Conservation (phyloP, 1,140 invertebrate genomes). For the Drosophila ogumai region DNA sequence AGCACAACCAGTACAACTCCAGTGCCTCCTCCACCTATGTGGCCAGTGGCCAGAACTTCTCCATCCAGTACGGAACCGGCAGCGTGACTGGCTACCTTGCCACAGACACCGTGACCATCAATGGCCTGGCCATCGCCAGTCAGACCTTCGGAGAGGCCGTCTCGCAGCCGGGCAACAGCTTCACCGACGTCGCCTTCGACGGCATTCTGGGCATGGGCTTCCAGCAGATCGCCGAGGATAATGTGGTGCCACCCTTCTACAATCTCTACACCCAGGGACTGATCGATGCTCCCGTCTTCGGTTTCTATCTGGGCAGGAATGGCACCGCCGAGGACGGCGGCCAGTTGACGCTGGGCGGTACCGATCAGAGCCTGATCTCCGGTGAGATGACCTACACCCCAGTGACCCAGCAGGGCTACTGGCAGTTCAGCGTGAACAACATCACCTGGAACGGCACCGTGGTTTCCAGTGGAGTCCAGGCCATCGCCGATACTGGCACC, state of each 20-base stretch:
- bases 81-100: slow-evolving; percentile 64
- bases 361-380: slow-evolving; percentile 57
- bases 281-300: slow-evolving; percentile 93
- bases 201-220: slow-evolving; percentile 97
- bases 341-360: slow-evolving; percentile 70
- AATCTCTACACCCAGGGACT: slow-evolving; percentile 95
- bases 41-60: slow-evolving; percentile 56
- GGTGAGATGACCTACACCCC: slow-evolving; percentile 76
- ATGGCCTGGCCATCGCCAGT: slow-evolving; percentile 88
- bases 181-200: slow-evolving; percentile 98
- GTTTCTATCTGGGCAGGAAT: slow-evolving; percentile 94
- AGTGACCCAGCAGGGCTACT: slow-evolving; percentile 74
- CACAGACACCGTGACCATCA: slow-evolving; percentile 84
- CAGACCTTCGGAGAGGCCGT: slow-evolving; percentile 99
- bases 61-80: slow-evolving; percentile 74
- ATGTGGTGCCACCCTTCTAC: slow-evolving; percentile 96
- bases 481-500: slow-evolving; percentile 92
- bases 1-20: slow-evolving; percentile 70
- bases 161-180: slow-evolving; percentile 94
- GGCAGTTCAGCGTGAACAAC: slow-evolving; percentile 75
- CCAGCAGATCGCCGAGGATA: slow-evolving; percentile 93
- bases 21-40: slow-evolving; percentile 66
- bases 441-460: slow-evolving; percentile 48
- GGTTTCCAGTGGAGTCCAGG: slow-evolving; percentile 86
- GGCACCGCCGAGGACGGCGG: slow-evolving; percentile 52